Percentiles rank a stretch among this genome's conserved stretches.
phyloP scores from a whole-genome alignment of 2,888 invertebrate genomes.

The Tachina grossa region DNA sequence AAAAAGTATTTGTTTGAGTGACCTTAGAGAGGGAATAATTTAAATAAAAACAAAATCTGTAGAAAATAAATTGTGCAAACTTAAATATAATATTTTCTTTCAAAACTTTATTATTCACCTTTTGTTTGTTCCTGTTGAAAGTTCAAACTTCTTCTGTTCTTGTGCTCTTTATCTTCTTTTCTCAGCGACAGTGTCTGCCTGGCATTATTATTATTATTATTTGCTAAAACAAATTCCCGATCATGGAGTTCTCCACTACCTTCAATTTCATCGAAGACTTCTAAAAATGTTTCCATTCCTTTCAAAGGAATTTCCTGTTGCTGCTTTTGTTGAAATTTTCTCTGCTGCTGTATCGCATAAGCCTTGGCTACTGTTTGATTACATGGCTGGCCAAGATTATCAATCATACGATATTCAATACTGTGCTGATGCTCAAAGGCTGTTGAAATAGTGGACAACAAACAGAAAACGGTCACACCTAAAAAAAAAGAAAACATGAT shows the following conservation, averaged over 20 bases:
- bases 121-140: not conserved
- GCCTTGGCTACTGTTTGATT: slow-evolving; percentile 75
- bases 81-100: not conserved
- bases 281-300: slow-evolving; percentile 39
- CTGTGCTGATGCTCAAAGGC: slow-evolving; percentile 86
- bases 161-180: not conserved
- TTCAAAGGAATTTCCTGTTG: slow-evolving; percentile 45
- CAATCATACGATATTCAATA: slow-evolving; percentile 76
- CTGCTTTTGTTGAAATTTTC: slow-evolving; percentile 17
- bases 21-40: too few relatives aligned
- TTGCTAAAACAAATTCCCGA: slow-evolving; percentile 45
- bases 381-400: slow-evolving; percentile 78
- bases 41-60: not conserved
- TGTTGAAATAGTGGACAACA: slow-evolving; percentile 86
- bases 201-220: slow-evolving; percentile 29
- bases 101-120: slow-evolving; percentile 9
- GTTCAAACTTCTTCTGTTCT: not conserved
- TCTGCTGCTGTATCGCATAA: slow-evolving; percentile 44
- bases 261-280: slow-evolving; percentile 59
- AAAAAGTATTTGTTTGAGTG: too few relatives aligned
- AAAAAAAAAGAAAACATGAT: slow-evolving; percentile 22
- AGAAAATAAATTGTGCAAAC: not conserved
- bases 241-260: slow-evolving; percentile 48
- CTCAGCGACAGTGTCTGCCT: slow-evolving; percentile 59
- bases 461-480: slow-evolving; percentile 84